Evolutionary conservation across 2,113 vertebrate species (phyloP).

Genomic region (Eretmochelys imbricata): DNA sequence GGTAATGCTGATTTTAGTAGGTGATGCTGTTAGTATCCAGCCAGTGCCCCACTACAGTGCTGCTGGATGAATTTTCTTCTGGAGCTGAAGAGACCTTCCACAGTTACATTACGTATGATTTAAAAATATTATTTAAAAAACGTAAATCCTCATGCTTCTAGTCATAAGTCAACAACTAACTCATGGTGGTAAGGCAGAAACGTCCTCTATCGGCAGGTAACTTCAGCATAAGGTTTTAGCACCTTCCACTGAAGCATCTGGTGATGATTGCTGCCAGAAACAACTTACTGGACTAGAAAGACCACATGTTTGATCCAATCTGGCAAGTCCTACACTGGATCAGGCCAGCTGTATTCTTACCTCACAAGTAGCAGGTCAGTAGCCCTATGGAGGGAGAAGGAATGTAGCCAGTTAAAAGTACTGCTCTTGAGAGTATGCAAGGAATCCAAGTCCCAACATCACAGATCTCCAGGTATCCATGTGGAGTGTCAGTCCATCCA

Average conservation of each 20-base stretch:
- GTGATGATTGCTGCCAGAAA: neutral
- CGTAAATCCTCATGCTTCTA: neutral
- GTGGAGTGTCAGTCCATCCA: neutral
- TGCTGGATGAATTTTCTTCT: constrained; percentile 6
- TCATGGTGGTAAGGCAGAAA: neutral
- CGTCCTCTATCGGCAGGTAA: accelerated
- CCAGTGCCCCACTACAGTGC: neutral
- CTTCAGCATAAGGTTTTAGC: neutral
- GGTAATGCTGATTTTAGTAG: neutral
- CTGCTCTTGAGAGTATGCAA: neutral
- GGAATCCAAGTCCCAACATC: neutral
- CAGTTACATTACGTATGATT: constrained; percentile 23
- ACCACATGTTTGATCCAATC: accelerated
- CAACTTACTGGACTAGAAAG: neutral
- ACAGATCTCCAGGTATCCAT: neutral
- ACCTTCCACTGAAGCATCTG: neutral
- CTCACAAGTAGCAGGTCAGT: neutral
- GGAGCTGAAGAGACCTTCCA: constrained; percentile 58
- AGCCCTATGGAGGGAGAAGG: neutral
- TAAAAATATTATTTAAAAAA: neutral
- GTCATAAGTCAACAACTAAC: neutral
- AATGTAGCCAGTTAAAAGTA: neutral
- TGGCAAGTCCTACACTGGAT: accelerated
- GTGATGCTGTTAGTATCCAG: neutral
- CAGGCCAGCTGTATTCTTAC: neutral